These are phyloP conservation scores for Rotaria macrura DNA, from an alignment of 2,888 invertebrate species.

Conservation along the genomic window DNA sequence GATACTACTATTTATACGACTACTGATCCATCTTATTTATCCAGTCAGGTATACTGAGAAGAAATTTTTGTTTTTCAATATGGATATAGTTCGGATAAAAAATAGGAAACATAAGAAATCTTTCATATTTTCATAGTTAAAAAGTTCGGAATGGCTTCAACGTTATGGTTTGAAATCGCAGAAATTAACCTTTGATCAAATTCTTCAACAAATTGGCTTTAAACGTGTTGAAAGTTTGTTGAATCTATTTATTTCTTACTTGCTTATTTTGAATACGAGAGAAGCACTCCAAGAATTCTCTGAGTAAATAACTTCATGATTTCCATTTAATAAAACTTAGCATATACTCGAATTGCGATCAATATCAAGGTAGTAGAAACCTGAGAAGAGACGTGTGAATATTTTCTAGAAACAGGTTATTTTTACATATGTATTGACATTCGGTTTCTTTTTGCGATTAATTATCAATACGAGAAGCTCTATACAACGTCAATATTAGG, in stretches of 20 bases:
- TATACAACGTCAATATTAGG: background rate
- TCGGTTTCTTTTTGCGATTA: background rate
- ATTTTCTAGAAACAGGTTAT: background rate
- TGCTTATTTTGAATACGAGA: too few species aligned
- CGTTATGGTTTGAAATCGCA: conserved; percentile 45
- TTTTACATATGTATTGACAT: background rate
- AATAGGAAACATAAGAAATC: too few species aligned
- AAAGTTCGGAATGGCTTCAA: conserved; percentile 41
- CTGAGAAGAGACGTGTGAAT: background rate
- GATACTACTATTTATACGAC: background rate
- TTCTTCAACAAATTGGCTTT: conserved; percentile 46
- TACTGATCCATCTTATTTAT: background rate
- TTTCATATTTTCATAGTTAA: background rate
- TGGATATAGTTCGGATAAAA: too few species aligned
- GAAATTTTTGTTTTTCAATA: too few species aligned
- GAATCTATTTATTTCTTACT: too few species aligned
- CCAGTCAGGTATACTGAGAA: background rate
- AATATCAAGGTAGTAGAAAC: background rate
- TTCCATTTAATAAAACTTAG: too few species aligned
- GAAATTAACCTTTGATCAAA: conserved; percentile 41
- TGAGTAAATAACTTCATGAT: too few species aligned
- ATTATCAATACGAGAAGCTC: background rate
- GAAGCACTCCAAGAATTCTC: background rate
- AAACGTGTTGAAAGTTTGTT: conserved; percentile 44
- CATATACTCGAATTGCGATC: background rate